Conservation (phyloP, 2,888 invertebrate species). For the Microctonus brassicae region DNA sequence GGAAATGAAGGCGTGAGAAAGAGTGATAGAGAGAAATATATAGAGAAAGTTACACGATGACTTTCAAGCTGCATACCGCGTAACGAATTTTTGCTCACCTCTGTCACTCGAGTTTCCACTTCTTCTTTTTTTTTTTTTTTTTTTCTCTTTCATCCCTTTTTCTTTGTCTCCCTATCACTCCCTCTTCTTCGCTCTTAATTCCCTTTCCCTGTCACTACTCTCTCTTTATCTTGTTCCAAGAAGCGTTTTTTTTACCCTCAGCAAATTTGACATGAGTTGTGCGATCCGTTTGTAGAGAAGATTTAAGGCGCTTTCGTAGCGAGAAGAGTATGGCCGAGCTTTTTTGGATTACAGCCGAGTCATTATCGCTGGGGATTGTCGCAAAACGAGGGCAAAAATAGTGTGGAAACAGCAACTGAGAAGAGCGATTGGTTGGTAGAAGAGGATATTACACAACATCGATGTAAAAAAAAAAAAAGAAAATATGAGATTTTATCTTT, state of each 20-base stretch:
- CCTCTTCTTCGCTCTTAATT: too few relatives aligned
- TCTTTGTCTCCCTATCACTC: slow-evolving; percentile 14
- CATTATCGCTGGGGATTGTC: slow-evolving; percentile 24
- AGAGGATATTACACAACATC: too few relatives aligned
- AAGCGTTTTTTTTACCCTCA: neutral
- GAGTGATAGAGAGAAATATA: slow-evolving; percentile 31
- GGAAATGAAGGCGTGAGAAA: slow-evolving; percentile 17
- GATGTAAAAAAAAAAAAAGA: too few relatives aligned
- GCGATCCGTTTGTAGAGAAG: slow-evolving; percentile 20
- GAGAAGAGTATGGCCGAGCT: neutral
- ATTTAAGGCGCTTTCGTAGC: slow-evolving; percentile 20
- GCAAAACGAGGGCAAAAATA: neutral
- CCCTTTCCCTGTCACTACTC: slow-evolving; percentile 5
- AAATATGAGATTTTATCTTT: too few relatives aligned
- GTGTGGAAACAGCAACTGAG: neutral
- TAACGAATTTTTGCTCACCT: slow-evolving; percentile 27
- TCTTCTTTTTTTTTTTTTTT: neutral
- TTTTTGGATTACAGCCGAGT: neutral
- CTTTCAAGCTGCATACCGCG: slow-evolving; percentile 34
- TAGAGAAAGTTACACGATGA: slow-evolving; percentile 31
- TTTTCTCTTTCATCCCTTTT: neutral
- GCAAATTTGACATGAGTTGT: slow-evolving; percentile 33
- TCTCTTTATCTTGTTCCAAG: neutral
- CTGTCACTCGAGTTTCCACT: slow-evolving; percentile 11
- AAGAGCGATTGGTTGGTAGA: too few relatives aligned